phyloP scores from a whole-genome alignment of 2,113 vertebrate genomes.

The Thryonomys swinderianus region DNA sequence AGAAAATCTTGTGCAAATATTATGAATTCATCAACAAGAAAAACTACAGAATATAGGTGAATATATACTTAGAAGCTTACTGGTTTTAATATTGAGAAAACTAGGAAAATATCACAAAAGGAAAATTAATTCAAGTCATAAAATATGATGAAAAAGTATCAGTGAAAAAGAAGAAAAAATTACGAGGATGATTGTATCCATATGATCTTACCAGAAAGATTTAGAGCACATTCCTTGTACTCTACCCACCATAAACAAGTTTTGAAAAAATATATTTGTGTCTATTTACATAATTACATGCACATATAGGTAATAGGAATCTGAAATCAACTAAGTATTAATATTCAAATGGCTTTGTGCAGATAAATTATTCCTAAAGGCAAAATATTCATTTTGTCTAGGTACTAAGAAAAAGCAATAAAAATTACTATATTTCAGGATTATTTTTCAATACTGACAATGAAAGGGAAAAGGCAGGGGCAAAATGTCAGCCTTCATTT shows the following conservation, averaged over 20 bases:
- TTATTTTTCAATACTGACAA: neutral
- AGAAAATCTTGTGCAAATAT: constrained; percentile 15
- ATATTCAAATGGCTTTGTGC: neutral
- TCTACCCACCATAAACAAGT: neutral
- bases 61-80: neutral
- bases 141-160: constrained; percentile 34
- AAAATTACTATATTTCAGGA: neutral
- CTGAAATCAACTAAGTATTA: neutral
- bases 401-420: neutral
- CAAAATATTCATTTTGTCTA: constrained; percentile 4
- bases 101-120: constrained; percentile 38
- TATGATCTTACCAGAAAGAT: neutral
- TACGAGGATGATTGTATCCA: neutral
- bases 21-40: neutral
- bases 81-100: neutral
- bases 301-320: neutral
- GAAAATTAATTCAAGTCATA: constrained; percentile 39
- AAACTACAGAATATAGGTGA: neutral
- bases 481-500: neutral
- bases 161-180: constrained; percentile 54
- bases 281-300: neutral
- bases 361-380: neutral
- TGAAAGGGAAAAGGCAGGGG: neutral
- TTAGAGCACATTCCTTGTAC: neutral
- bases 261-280: neutral